Evolutionary conservation across 2,888 invertebrate genomes (phyloP), one percentile per base, ranked within the genome.

Genomic region (Anticlea derivata): DNA sequence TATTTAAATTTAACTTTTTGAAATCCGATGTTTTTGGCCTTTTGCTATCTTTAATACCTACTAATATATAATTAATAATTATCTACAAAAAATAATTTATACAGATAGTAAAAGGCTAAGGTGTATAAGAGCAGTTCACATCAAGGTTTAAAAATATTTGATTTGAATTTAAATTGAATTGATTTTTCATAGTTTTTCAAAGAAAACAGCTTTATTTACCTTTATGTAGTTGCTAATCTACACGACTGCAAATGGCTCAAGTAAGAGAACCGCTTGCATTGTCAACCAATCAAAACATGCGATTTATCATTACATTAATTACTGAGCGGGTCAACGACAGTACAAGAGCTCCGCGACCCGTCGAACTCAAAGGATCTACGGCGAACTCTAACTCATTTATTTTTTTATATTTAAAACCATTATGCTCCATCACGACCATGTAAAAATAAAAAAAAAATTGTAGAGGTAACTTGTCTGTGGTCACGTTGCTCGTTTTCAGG

Each of bases 331-430:
- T 75, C 80, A 58, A 60, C 69, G 83, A 75, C 84, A 54, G 71
- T 81, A 84, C 83, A 83, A 84, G 78, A 80, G 75, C 66, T 45
- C 69, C 69, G 70, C 70, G 77, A 73, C 75, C 72, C 75, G 68
- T 74, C 79, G 75, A 78, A 72, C 75, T 61, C 74, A 71, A 80
- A 75, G 71, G 74, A n/a, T 69, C 80, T 82, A 83, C 80, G 81
- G 78, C n/a, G n/a, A 80, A 78, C 80, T 84, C 80, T 85, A 73
- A 73, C 38, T 70, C 70, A 74, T 79, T 81, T 84, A n/a, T 85
- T 84, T 84, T 86, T 83, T 84, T 82, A 82, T 85, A 83, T 80
- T 86, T 78, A 68, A 71, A 74, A 63, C 83, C 85, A 85, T 86
- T 83, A 85, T 68, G 68, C 74, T 76, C 77, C 83, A 83, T 84